Conservation (phyloP, 2,888 invertebrate genomes). For the Agrochola lota region DNA sequence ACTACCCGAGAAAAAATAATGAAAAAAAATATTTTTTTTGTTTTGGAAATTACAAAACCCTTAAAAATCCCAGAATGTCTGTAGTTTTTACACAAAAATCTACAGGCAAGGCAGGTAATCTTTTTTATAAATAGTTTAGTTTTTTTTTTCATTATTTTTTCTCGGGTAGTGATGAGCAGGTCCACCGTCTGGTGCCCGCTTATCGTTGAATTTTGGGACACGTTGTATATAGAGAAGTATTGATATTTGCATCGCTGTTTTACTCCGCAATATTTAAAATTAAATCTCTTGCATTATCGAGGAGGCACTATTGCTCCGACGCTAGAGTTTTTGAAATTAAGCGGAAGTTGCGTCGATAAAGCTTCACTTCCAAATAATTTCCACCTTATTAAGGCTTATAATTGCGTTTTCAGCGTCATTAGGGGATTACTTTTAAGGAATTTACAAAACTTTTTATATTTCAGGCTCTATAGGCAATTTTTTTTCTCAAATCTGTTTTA, state of each 20-base stretch:
- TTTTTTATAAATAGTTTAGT: too few relatives aligned
- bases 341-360: neutral
- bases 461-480: too few relatives aligned
- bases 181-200: too few relatives aligned
- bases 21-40: too few relatives aligned
- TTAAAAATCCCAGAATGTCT: too few relatives aligned
- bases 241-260: neutral
- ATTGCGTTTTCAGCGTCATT: constrained; percentile 2
- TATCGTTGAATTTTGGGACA: too few relatives aligned
- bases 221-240: neutral
- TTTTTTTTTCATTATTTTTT: too few relatives aligned
- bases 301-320: neutral
- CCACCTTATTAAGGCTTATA: constrained; percentile 6
- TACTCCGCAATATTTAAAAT: neutral
- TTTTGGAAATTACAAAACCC: too few relatives aligned
- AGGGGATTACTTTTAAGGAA: neutral
- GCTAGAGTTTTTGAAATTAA: neutral
- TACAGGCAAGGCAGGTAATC: too few relatives aligned
- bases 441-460: neutral
- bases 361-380: constrained; percentile 3
- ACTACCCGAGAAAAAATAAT: too few relatives aligned
- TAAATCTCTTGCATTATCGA: neutral
- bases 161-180: too few relatives aligned
- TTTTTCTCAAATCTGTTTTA: neutral
- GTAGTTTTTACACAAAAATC: too few relatives aligned